phyloP scores from a whole-genome alignment of 37 sponge, comb jelly and placozoan genomes.

The Chondrosia reniformis region DNA sequence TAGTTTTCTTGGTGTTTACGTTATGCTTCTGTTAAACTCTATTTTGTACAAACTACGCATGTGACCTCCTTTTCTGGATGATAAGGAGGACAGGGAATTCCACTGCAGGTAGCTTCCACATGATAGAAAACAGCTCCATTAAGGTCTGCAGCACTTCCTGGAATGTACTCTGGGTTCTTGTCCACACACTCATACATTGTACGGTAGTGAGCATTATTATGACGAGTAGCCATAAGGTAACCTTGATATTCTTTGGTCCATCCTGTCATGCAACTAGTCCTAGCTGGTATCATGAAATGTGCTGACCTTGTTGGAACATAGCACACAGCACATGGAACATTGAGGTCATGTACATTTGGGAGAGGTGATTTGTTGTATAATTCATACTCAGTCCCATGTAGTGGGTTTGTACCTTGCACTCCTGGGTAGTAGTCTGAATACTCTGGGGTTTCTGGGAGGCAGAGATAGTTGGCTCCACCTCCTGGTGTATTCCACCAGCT shows the following conservation, averaged over 20 bases:
- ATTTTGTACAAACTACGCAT: slow-evolving; percentile 57
- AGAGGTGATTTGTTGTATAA: background rate
- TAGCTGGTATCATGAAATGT: slow-evolving; percentile 46
- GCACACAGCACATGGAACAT: slow-evolving; percentile 37
- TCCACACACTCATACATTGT: slow-evolving; percentile 55
- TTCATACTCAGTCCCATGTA: slow-evolving; percentile 18
- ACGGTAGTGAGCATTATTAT: background rate
- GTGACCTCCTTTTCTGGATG: slow-evolving; percentile 43
- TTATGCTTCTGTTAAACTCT: no score
- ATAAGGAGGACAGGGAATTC: slow-evolving; percentile 49
- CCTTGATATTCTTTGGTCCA: slow-evolving; percentile 61
- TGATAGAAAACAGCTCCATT: slow-evolving; percentile 36
- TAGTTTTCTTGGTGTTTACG: no score
- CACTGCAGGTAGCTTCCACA: slow-evolving; percentile 43
- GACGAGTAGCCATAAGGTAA: slow-evolving; percentile 38
- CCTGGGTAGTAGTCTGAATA: slow-evolving; percentile 5
- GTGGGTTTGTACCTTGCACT: slow-evolving; percentile 13
- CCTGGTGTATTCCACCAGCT: slow-evolving; percentile 6
- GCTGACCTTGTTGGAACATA: slow-evolving; percentile 22
- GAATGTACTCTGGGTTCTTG: slow-evolving; percentile 33
- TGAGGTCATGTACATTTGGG: background rate
- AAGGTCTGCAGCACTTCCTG: slow-evolving; percentile 9
- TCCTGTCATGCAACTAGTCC: slow-evolving; percentile 9
- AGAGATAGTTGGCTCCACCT: slow-evolving; percentile 50
- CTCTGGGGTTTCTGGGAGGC: slow-evolving; percentile 35